Percentiles rank a stretch among this genome's conserved stretches.
These are phyloP conservation scores for Ceratina calcarata DNA, from an alignment of 1,140 invertebrate genomes.

Conservation along the genomic window DNA sequence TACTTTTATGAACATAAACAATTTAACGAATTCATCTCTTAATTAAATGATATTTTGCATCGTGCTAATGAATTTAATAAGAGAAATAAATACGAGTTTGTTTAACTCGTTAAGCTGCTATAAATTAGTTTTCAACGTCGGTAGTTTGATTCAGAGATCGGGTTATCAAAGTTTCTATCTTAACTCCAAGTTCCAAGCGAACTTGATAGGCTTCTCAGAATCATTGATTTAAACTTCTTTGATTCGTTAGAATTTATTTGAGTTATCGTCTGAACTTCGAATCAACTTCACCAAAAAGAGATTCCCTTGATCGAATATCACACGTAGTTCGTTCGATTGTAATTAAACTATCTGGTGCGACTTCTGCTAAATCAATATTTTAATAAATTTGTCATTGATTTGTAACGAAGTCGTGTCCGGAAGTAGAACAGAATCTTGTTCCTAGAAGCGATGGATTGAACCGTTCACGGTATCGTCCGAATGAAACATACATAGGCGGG, in stretches of 20 bases:
- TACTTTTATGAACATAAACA: too few relatives aligned
- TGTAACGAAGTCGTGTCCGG: too few relatives aligned
- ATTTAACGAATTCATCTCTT: too few relatives aligned
- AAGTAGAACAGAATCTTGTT: not conserved
- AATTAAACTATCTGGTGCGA: too few relatives aligned
- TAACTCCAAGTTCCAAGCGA: not conserved
- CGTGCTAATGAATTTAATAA: too few relatives aligned
- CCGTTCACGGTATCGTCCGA: not conserved
- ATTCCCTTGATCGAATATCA: not conserved
- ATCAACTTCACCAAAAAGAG: not conserved
- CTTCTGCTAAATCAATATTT: too few relatives aligned
- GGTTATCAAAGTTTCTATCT: not conserved
- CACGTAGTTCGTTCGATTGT: too few relatives aligned
- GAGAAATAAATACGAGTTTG: too few relatives aligned
- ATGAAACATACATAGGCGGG: not conserved
- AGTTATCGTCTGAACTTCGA: not conserved
- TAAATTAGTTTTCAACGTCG: not conserved
- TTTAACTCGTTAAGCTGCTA: too few relatives aligned
- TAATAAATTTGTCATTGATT: too few relatives aligned
- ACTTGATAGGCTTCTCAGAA: not conserved
- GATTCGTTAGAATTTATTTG: constrained; percentile 5
- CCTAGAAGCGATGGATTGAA: not conserved
- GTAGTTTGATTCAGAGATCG: not conserved
- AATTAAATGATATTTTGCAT: too few relatives aligned
- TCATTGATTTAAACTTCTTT: not conserved